Conservation (phyloP, 2,113 vertebrate species). For the Rattus rattus region DNA sequence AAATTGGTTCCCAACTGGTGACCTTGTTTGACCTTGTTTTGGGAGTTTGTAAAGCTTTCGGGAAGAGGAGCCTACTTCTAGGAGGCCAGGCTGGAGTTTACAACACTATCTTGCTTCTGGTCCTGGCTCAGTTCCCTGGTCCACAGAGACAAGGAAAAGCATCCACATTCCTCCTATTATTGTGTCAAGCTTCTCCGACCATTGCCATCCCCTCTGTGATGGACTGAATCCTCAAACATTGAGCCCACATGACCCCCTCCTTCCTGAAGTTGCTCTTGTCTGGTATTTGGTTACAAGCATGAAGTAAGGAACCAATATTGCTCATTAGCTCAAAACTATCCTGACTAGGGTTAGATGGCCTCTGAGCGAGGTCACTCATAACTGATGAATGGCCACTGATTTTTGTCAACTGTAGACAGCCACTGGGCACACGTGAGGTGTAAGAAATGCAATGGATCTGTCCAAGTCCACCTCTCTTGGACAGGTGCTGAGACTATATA, state of each 20-base stretch:
- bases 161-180: not conserved
- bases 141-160: not conserved
- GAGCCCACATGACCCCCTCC: not conserved
- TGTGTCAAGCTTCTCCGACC: not conserved
- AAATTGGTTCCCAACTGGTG: not conserved
- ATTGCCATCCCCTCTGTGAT: not conserved
- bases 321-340: not conserved
- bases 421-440: not conserved
- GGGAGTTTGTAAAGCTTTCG: not conserved
- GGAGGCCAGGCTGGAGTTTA: not conserved
- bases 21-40: not conserved
- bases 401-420: not conserved
- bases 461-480: not conserved
- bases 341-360: not conserved
- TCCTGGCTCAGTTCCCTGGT: not conserved
- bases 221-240: not conserved
- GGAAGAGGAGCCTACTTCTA: not conserved
- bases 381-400: not conserved
- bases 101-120: not conserved
- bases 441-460: not conserved
- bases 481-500: not conserved
- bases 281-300: too few relatives aligned
- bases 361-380: not conserved
- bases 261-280: not conserved
- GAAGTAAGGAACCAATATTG: not conserved